phyloP scores from a whole-genome alignment of 2,797 vertebrate species.

The Rhincodon typus region DNA sequence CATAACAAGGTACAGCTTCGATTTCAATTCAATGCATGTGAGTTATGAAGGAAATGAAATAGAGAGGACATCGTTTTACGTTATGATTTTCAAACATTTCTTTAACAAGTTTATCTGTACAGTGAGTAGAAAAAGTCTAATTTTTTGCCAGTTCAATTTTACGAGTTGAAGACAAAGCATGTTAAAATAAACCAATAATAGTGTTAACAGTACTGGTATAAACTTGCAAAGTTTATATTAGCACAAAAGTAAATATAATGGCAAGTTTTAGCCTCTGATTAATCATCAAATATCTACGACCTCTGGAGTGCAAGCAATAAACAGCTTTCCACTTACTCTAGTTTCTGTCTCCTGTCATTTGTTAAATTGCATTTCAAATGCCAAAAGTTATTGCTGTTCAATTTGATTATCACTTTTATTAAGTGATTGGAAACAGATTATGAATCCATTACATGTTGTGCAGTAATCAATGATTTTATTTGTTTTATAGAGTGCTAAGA shows the following conservation, averaged over 20 bases:
- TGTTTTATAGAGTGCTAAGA: neutral
- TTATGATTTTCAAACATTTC: neutral
- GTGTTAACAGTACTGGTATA: neutral
- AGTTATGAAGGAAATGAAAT: neutral
- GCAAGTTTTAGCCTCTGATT: neutral
- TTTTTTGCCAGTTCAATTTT: neutral
- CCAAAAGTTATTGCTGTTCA: neutral
- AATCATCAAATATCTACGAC: neutral
- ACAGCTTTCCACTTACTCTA: neutral
- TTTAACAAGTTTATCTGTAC: neutral
- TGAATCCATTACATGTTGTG: neutral
- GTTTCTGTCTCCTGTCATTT: neutral
- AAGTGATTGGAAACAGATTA: neutral
- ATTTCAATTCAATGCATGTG: neutral
- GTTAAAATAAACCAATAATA: neutral
- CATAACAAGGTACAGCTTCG: neutral
- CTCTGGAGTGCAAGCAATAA: neutral
- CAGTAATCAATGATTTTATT: neutral
- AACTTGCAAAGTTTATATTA: neutral
- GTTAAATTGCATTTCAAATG: neutral
- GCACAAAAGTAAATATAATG: slow-evolving; percentile 2
- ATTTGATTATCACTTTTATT: neutral
- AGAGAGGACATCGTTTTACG: neutral
- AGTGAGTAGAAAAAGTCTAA: neutral
- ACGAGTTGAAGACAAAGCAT: neutral